These are phyloP conservation scores for Caenorhabditis latens DNA, from an alignment of 1,140 invertebrate genomes.

Conservation along the genomic window DNA sequence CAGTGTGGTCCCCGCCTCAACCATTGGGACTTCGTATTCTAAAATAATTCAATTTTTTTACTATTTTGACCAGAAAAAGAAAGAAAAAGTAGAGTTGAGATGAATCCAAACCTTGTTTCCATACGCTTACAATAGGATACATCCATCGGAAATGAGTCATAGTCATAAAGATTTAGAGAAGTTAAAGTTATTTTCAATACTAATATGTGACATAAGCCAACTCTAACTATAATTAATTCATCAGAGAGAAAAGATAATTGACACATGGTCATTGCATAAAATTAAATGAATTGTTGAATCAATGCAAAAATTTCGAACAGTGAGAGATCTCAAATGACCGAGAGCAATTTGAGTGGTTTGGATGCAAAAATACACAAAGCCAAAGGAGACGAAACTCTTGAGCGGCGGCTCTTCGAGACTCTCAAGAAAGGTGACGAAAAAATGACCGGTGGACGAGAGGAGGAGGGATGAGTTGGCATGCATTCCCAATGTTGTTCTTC, in stretches of 20 bases:
- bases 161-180: not conserved
- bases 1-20: slow-evolving; percentile 34
- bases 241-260: not conserved
- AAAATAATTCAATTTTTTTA: not conserved
- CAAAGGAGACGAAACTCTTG: slow-evolving; percentile 47
- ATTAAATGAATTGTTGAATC: slow-evolving; percentile 9
- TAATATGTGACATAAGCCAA: too few species aligned
- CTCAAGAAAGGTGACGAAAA: slow-evolving; percentile 54
- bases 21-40: slow-evolving; percentile 22
- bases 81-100: not conserved
- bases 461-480: slow-evolving; percentile 21
- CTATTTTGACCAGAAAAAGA: not conserved
- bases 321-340: too few species aligned
- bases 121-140: slow-evolving; percentile 8
- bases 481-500: not conserved
- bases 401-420: slow-evolving; percentile 43
- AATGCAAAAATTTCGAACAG: slow-evolving; percentile 3
- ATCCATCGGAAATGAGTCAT: slow-evolving; percentile 24
- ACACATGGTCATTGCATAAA: not conserved
- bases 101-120: slow-evolving; percentile 1
- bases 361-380: slow-evolving; percentile 16
- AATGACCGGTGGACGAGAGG: slow-evolving; percentile 12
- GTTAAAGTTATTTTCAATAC: not conserved
- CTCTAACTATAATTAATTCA: not conserved
- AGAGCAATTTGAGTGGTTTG: slow-evolving; percentile 41